Base-by-base conservation (phyloP, 2,888 invertebrate species). In the Clivina fossor region DNA sequence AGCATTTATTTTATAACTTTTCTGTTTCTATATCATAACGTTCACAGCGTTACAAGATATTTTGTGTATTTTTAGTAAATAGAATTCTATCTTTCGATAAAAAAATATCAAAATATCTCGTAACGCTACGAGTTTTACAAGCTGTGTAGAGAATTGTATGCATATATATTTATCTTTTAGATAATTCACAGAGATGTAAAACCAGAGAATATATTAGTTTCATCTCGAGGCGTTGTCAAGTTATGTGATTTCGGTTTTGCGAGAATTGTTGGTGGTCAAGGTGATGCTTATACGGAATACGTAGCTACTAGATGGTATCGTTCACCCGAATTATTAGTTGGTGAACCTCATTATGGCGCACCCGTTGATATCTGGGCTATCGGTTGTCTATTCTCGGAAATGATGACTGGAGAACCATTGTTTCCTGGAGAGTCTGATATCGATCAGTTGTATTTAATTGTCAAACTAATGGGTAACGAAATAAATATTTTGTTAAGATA, bases 241-340 rank as follows among this genome's bases (percentile, higher is more conserved):
- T 76, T 93, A n/a, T 93, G 93, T 71, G 93, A 93, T 76, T 88
- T 93, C 63, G 93, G 93, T 1, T 93, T 93, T 68, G 93, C 93
- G 0, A 77, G 93, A 26, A 76, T 86, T 0, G 75, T 88, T 51
- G 84, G 85, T 0, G 78, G 80, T 0, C 79, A 84, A 1, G 87
- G 88, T 1, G 90, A 91, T 69, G 84, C 86, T 1, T 90, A 88
- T 75, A 93, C 90, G 54, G 93, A 92, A 73, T 93, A 93, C 70
- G 93, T 93, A 24, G 93, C 93, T 8, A 93, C 93, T 0, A 74
- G 92, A 61, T 92, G 91, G 91, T 93, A 93, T 74, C 75, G 93
- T 50, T 90, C 92, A 0, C 93, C 93, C 0, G 93, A 93, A 70
- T 76, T 93, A 9, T 77, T 93, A 9, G 87, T 93, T 0, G 90